A percentile compares a stretch with the other conserved stretches of the same genome.
These are phyloP conservation scores for Nixonia krombeini DNA, from an alignment of 1,140 invertebrate genomes.

Conservation along the genomic window DNA sequence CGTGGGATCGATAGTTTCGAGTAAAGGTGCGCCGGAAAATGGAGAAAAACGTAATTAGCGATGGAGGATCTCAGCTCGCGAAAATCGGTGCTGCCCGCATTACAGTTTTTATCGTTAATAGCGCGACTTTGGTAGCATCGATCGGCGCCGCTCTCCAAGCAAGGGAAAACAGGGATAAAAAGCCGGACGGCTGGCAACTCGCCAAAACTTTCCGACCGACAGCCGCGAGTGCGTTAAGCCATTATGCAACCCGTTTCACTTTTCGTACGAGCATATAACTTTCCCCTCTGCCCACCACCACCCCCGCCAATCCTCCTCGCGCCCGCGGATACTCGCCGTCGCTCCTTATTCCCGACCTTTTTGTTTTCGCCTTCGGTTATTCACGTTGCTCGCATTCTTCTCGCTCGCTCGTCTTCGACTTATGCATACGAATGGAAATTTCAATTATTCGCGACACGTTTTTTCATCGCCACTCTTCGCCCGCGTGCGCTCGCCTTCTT, in stretches of 20 bases:
- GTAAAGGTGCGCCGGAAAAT: conserved; percentile 14
- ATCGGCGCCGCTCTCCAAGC: conserved; percentile 29
- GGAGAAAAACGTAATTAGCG: conserved; percentile 10
- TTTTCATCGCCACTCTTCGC: not conserved
- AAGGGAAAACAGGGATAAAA: conserved; percentile 32
- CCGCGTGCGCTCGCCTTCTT: not conserved
- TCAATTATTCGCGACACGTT: not conserved
- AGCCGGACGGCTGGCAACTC: conserved; percentile 23
- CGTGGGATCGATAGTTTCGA: no score
- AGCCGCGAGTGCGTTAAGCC: conserved; percentile 46
- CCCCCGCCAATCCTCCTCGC: no score
- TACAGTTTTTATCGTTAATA: conserved; percentile 25
- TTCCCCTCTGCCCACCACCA: conserved; percentile 15
- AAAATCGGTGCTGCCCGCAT: conserved; percentile 33
- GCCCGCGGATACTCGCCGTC: not conserved
- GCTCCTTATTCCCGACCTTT: not conserved
- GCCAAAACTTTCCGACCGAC: conserved; percentile 42
- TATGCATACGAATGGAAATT: no score
- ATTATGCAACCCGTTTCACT: conserved; percentile 52
- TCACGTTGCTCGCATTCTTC: conserved; percentile 23
- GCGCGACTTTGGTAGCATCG: conserved; percentile 27
- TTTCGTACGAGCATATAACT: conserved; percentile 46
- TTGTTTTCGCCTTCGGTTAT: not conserved
- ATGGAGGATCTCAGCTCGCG: conserved; percentile 1
- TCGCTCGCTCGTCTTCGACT: conserved; percentile 21